Evolutionary conservation across 2,888 invertebrate genomes (phyloP).

Genomic region (Dolomedes plantarius): DNA sequence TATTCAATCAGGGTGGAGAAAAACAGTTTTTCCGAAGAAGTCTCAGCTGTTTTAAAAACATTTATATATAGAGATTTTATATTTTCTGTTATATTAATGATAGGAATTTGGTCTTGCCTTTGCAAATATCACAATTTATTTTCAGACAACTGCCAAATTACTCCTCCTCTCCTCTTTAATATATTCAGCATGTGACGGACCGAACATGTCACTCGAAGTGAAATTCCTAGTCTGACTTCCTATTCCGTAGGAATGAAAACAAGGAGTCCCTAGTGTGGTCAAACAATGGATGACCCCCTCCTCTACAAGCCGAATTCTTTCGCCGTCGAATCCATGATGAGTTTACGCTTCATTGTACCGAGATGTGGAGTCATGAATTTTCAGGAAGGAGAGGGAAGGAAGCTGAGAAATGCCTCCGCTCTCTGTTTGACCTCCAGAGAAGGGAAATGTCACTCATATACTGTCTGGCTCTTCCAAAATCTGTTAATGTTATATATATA

Average conservation of each 20-base stretch:
- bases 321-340: constrained; percentile 33
- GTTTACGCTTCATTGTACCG: constrained; percentile 1
- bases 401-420: not conserved
- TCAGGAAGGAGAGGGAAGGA: constrained; percentile 1
- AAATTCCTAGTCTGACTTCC: constrained; percentile 1
- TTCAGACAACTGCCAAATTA: not conserved
- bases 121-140: too few species aligned
- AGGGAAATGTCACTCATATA: too few species aligned
- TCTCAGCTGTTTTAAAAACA: too few species aligned
- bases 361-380: constrained; percentile 16
- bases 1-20: too few species aligned
- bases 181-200: constrained; percentile 8
- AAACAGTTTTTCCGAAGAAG: too few species aligned
- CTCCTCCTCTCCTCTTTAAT: not conserved
- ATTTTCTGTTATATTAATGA: too few species aligned
- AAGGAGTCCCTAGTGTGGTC: constrained; percentile 35
- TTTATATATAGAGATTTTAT: too few species aligned
- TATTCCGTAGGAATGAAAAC: constrained; percentile 6
- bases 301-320: constrained; percentile 28
- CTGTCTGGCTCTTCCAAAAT: too few species aligned
- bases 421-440: not conserved
- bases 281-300: constrained; percentile 23
- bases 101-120: too few species aligned
- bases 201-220: constrained; percentile 1
- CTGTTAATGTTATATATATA: too few species aligned